Base-by-base conservation (phyloP, 2,113 vertebrate species). In the Catharus bicknelli region DNA sequence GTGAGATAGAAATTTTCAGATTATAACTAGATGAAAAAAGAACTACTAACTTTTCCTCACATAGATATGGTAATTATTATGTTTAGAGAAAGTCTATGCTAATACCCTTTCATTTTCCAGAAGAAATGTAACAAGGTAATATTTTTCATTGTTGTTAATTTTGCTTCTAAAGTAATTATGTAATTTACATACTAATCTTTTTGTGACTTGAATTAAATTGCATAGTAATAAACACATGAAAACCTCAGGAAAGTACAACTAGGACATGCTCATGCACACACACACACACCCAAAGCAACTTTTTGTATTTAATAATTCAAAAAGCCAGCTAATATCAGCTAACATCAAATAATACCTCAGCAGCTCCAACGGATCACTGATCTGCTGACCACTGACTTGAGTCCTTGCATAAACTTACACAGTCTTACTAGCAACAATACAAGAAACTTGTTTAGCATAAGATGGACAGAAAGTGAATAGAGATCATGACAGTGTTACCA, bases 121-220 rank as follows among this genome's bases (percentile, higher is more conserved):
- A 86, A 69, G 34, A 93, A 93, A 80, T 88, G 40, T 17, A 94
- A 54, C 57, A 67, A 67, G 43, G 32, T 63, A 91, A 47, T 86
- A 61, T 75, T 93, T 91, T 90, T 87, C 54, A 59, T 86, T 93
- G 68, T 82, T 92, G 53, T 51, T 90, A 25, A 78, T 86, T 96
- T 91, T 90, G 34, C 15, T 74, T 78, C 53, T 16, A 57, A 86
- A 90, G 68, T 63, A 91, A 89, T 93, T 76, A 76, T 47, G 32
- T 42, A n/a, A 92, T 91, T 87, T 90, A 69, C 82, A 90, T 92
- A 83, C 13, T 73, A 87, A 95, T 86, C 23, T 95, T 91, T 74
- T 51, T 95, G 67, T 74, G 78, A 95, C 55, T 92, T 54, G 89
- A 92, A 92, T 93, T 90, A 94, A 73, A 93, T 87, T 51, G 30